Evolutionary conservation across 2,888 invertebrate genomes (phyloP).

Genomic region (Hedychridium roseum): DNA sequence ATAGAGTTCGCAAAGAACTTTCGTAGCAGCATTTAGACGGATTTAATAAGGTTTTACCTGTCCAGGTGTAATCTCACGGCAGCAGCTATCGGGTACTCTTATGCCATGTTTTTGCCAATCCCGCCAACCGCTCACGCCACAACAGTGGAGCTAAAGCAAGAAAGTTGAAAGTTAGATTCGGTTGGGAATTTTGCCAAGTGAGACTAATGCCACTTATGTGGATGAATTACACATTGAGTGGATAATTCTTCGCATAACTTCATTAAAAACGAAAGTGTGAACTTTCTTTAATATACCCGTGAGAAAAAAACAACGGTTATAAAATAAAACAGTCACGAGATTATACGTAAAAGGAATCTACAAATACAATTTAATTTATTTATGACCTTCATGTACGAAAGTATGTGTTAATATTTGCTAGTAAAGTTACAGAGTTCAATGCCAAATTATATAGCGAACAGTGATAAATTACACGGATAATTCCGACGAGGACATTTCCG

Average conservation of each 20-base stretch:
- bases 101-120: conserved; percentile 75
- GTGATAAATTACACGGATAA: too few species aligned
- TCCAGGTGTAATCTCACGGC: conserved; percentile 69
- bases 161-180: conserved; percentile 8
- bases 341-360: not conserved
- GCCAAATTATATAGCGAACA: too few species aligned
- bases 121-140: conserved; percentile 78
- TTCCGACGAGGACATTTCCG: too few species aligned
- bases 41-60: conserved; percentile 58
- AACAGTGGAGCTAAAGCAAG: conserved; percentile 76
- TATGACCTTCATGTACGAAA: too few species aligned
- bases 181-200: not conserved
- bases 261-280: too few species aligned
- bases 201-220: not conserved
- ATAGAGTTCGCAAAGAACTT: too few species aligned
- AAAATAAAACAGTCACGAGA: conserved; percentile 5
- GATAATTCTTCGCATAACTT: too few species aligned
- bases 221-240: too few species aligned
- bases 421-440: too few species aligned
- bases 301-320: conserved; percentile 10
- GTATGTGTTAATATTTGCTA: too few species aligned
- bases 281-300: too few species aligned
- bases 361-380: too few species aligned
- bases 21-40: conserved; percentile 1
- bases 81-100: conserved; percentile 79